Percentiles rank a stretch among this genome's conserved stretches.
phyloP scores from a whole-genome alignment of 1,140 invertebrate species.

The Tetragnatha versicolor region DNA sequence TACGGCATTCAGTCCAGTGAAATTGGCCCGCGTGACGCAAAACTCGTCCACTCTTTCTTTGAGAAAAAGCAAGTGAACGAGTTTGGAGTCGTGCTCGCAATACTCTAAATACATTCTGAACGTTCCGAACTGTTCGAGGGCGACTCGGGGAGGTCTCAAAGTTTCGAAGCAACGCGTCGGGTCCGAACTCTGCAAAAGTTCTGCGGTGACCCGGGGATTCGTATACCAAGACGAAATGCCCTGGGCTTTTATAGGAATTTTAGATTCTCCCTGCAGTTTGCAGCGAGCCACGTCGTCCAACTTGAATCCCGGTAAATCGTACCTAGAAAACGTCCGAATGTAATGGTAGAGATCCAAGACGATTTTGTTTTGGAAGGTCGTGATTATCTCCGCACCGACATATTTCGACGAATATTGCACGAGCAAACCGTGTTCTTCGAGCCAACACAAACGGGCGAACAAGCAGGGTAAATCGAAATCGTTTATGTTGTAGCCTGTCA shows the following conservation, averaged over 20 bases:
- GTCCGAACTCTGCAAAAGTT: neutral
- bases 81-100: slow-evolving; percentile 1
- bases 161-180: neutral
- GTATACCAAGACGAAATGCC: slow-evolving; percentile 28
- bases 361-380: slow-evolving; percentile 17
- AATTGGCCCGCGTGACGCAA: slow-evolving; percentile 2
- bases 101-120: slow-evolving; percentile 1
- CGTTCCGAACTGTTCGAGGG: neutral
- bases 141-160: neutral
- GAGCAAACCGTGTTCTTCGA: neutral
- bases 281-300: slow-evolving; percentile 25
- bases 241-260: slow-evolving; percentile 2
- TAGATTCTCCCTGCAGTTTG: neutral
- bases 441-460: neutral
- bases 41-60: slow-evolving; percentile 1
- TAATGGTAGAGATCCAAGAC: slow-evolving; percentile 29
- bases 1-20: neutral
- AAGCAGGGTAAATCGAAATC: slow-evolving; percentile 18
- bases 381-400: neutral
- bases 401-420: neutral
- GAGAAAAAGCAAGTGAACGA: neutral
- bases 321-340: slow-evolving; percentile 20
- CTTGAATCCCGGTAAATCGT: slow-evolving; percentile 21
- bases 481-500: slow-evolving; percentile 33
- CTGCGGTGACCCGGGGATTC: neutral